Evolutionary conservation across 2,797 vertebrate genomes (phyloP).

Genomic region (Squalus acanthias): DNA sequence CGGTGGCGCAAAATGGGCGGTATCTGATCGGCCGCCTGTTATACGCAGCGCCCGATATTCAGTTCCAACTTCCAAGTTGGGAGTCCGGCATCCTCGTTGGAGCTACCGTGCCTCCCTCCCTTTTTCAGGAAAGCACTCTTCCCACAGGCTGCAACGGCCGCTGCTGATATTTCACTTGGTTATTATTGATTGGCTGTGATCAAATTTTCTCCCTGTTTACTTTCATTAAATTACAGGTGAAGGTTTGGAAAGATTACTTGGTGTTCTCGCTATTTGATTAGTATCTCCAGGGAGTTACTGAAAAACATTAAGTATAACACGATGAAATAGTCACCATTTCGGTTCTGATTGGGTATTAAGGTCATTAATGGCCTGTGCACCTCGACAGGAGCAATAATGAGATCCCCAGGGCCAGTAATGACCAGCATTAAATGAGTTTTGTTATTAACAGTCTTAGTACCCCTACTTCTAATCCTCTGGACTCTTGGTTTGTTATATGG

Average conservation of each 20-base stretch:
- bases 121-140: not conserved
- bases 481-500: not conserved
- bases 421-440: not conserved
- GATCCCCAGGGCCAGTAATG: not conserved
- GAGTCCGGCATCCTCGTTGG: not conserved
- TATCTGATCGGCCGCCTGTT: too few species aligned
- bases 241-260: not conserved
- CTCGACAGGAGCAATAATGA: not conserved
- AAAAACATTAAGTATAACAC: not conserved
- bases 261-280: not conserved
- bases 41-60: too few species aligned
- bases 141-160: not conserved
- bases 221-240: not conserved
- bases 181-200: not conserved
- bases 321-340: not conserved
- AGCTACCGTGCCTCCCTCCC: not conserved
- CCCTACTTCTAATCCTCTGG: not conserved
- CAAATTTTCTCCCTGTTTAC: not conserved
- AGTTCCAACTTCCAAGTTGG: not conserved
- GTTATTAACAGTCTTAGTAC: not conserved
- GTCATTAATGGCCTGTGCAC: not conserved
- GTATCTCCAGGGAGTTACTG: not conserved
- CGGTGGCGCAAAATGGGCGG: too few species aligned
- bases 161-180: not conserved
- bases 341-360: not conserved